phyloP scores from a whole-genome alignment of 2,113 vertebrate genomes.

The Chrysochloris asiatica region DNA sequence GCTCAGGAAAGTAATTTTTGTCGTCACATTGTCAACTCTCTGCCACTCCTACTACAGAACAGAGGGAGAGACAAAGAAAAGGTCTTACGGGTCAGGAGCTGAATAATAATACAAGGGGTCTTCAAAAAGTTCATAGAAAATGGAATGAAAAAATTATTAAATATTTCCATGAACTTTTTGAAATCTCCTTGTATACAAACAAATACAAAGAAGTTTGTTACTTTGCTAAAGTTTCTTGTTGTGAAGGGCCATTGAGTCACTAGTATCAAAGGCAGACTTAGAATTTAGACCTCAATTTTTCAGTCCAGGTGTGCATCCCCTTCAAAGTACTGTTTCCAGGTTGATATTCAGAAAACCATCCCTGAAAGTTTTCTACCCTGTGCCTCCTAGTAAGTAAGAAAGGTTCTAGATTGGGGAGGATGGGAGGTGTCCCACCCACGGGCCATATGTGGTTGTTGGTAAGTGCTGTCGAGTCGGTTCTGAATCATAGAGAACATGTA shows the following conservation, averaged over 20 bases:
- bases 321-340: background rate
- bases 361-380: too few relatives aligned
- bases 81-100: background rate
- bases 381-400: too few relatives aligned
- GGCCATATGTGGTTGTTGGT: too few relatives aligned
- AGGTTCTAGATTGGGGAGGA: too few relatives aligned
- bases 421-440: too few relatives aligned
- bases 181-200: too few relatives aligned
- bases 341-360: background rate
- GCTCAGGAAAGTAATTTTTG: background rate
- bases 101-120: too few relatives aligned
- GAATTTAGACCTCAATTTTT: background rate
- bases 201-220: too few relatives aligned
- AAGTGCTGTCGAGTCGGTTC: too few relatives aligned
- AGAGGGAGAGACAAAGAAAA: background rate
- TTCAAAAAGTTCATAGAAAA: background rate
- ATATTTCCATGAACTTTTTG: background rate
- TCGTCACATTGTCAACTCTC: background rate
- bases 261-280: background rate
- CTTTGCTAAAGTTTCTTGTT: too few relatives aligned
- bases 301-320: background rate
- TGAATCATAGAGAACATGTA: too few relatives aligned
- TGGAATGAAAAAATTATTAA: background rate
- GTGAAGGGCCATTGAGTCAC: too few relatives aligned
- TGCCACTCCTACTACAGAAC: background rate